Evolutionary conservation across 2,113 vertebrate genomes (phyloP).

Genomic region (Rhinichthys klamathensis): DNA sequence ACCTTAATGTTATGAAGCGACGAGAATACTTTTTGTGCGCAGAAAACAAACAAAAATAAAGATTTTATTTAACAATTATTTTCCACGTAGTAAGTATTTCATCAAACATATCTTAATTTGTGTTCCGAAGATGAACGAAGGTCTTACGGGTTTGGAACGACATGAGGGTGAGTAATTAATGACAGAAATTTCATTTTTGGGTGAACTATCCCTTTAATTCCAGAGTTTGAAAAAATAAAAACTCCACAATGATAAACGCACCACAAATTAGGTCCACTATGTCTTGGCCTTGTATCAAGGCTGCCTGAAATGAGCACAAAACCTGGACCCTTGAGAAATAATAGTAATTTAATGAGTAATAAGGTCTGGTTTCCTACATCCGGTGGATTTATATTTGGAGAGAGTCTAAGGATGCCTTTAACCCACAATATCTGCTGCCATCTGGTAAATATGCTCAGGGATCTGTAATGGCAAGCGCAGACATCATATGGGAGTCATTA

Average conservation of each 20-base stretch:
- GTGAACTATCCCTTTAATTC: background rate
- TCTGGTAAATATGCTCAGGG: constrained; percentile 18
- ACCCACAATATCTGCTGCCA: background rate
- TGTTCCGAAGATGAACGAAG: too few relatives aligned
- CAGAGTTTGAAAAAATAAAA: background rate
- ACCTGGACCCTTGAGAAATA: constrained; percentile 5
- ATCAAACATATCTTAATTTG: too few relatives aligned
- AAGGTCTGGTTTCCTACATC: constrained; percentile 7
- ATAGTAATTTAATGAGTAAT: constrained; percentile 5
- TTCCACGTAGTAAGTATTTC: too few relatives aligned
- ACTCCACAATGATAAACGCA: background rate
- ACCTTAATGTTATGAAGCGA: too few relatives aligned
- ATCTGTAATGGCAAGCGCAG: background rate
- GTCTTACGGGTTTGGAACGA: too few relatives aligned
- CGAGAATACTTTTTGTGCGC: too few relatives aligned
- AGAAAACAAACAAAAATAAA: too few relatives aligned
- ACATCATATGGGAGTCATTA: constrained; percentile 12
- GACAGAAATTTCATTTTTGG: too few relatives aligned
- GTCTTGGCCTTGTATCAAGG: background rate
- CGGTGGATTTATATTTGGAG: constrained; percentile 1
- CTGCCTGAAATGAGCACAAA: background rate
- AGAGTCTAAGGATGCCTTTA: constrained; percentile 2
- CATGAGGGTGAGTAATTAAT: too few relatives aligned
- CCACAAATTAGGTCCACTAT: background rate
- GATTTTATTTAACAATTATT: too few relatives aligned